Evolutionary conservation across 2,113 vertebrate genomes (phyloP), one percentile per base, ranked within the genome.

Genomic region (Sakesphorus luctuosus): DNA sequence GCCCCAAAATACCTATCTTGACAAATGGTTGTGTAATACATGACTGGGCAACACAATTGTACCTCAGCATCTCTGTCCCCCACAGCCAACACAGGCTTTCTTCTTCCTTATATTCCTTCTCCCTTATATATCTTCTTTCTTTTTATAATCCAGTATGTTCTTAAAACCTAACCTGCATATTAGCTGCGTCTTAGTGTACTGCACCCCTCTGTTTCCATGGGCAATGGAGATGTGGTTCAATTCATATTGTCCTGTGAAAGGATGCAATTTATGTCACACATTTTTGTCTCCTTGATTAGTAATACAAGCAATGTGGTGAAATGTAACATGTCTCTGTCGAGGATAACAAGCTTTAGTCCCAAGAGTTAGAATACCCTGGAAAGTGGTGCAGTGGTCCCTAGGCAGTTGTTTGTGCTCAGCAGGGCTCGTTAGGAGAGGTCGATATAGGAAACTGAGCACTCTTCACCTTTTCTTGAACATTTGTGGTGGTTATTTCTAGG

Each of bases 21-120:
- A 78, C 66, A 91, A 94, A 94, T 36, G 35, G 46, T 13, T 73
- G 44, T 40, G 84, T 76, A 68, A 87, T 50, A 89, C 69, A 63
- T 24, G 68, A 52, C 52, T 84, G 78, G 63, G 50, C 67, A 85
- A 62, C 78, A 26, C 36, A 83, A 56, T 46, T 66, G 28, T 73
- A 53, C 50, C 28, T 88, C 71, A 52, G 28, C 4, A 0, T 46
- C 43, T 62, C 63, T 84, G 76, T 83, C 29, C 43, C 77, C 18
- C 29, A 29, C 12, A 75, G 33, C 59, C 38, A 86, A 17, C 33
- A 62, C 18, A 61, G 43, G 8, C 7, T 76, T 76, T 29, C n/a
- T 86, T 76, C 33, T 56, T 62, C 47, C 40, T 59, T 58, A 38
- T 11, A 77, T 46, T 73, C 29, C 21, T 65, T 73, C 66, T 72